Base-by-base conservation (phyloP, 2,888 invertebrate genomes). In the Agonopterix arenella region DNA sequence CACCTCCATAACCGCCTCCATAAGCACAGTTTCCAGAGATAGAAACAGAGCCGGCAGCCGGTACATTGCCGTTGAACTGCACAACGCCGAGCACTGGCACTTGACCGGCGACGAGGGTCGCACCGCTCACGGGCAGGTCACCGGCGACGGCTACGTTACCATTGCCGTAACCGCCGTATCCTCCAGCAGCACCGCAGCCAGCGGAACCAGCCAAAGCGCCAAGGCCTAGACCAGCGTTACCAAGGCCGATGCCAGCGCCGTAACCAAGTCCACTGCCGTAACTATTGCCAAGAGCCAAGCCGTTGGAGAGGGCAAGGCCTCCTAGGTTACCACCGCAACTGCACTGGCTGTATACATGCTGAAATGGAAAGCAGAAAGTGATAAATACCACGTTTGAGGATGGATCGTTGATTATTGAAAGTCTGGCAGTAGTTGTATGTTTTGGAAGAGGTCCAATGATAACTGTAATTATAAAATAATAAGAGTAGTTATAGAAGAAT, bases 61-160 rank as follows among this genome's bases (percentile, higher is more conserved):
- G 60, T 11, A 64, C 53, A 16, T 48, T 50, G 36, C 66, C 64
- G 43, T 50, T 51, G 51, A 68, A 70, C 37, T 54, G 44, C 1
- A 72, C 69, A 11, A 59, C 59, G 38, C 70, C 70, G 11, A 64
- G 46, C 18, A 70, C 62, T 4, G 70, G 71, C n/a, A 71, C 64
- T 41, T 62, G 61, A 16, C 71, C 71, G 41, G 57, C 56, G 36
- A 73, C 58, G 11, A 55, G 43, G 13, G 70, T 66, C 44, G 55
- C 52, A 28, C 71, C 73, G 8, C 50, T 54, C 8, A 65, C 65
- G 11, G 60, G 57, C 50, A 73, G 43, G 48, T 68, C 61, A 37
- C 69, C 72, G 18, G 53, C 56, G 11, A 66, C 61, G 2, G 55
- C 59, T 36, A 65, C 54, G 43, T 66, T 59, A 4, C 68, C 70